A percentile compares a stretch with the other conserved stretches of the same genome.
Conservation (phyloP, 2,113 vertebrate species). For the Oenanthe oenanthe region DNA sequence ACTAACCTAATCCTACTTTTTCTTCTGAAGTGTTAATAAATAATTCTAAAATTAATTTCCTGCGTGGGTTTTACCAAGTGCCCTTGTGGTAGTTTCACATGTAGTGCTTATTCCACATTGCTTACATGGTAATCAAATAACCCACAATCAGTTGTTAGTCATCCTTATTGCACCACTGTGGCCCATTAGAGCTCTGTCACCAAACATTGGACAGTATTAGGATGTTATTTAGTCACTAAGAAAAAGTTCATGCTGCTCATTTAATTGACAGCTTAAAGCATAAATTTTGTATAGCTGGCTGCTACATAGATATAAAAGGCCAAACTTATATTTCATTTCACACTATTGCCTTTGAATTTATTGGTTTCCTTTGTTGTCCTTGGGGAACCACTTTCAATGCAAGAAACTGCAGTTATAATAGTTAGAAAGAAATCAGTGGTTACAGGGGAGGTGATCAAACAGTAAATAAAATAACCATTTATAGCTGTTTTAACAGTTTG, state of each 20-base stretch:
- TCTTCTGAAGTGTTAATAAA: not conserved
- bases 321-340: constrained; percentile 70
- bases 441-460: constrained; percentile 65
- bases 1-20: not conserved
- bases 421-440: constrained; percentile 72
- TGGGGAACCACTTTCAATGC: constrained; percentile 65
- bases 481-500: constrained; percentile 50
- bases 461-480: constrained; percentile 77
- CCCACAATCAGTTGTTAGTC: constrained; percentile 1
- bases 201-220: not conserved
- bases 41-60: constrained; percentile 7
- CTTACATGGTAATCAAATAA: not conserved
- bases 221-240: constrained; percentile 13
- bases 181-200: constrained; percentile 23
- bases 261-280: constrained; percentile 68
- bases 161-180: constrained; percentile 19
- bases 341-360: constrained; percentile 71
- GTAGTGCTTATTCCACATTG: not conserved
- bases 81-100: not conserved
- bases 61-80: not conserved
- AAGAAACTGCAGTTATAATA: constrained; percentile 64
- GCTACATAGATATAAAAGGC: constrained; percentile 50
- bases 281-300: constrained; percentile 59
- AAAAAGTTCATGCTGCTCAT: constrained; percentile 50
- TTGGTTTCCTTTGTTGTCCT: constrained; percentile 47